A percentile compares a stretch with the other conserved stretches of the same genome.
These are phyloP conservation scores for Callipepla squamata DNA, from an alignment of 2,113 vertebrate genomes.

Conservation along the genomic window DNA sequence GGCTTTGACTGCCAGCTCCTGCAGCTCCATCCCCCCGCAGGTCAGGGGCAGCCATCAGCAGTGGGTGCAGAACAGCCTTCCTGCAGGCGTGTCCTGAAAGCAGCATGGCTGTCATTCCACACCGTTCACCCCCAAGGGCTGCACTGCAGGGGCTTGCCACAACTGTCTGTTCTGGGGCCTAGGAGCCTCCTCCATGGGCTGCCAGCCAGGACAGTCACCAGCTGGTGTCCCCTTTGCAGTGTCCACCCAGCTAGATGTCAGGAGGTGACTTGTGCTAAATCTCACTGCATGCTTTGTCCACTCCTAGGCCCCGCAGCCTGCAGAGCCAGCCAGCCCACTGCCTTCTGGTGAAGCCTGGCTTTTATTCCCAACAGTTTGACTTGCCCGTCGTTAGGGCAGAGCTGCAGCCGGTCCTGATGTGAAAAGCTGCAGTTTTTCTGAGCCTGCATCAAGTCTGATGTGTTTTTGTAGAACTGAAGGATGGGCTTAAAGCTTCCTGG, in stretches of 20 bases:
- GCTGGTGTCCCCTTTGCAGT: not conserved
- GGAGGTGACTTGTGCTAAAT: not conserved
- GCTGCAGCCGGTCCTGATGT: not conserved
- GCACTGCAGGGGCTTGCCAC: not conserved
- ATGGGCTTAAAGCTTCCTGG: not conserved
- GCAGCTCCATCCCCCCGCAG: not conserved
- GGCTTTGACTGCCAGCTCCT: not conserved
- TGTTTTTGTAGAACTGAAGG: no score
- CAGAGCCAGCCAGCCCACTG: not conserved
- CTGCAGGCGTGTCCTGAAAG: not conserved
- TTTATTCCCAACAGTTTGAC: no score
- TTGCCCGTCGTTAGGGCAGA: not conserved
- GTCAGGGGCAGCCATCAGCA: not conserved
- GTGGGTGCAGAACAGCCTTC: not conserved
- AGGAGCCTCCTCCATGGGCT: not conserved
- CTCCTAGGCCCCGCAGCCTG: not conserved
- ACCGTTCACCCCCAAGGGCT: not conserved
- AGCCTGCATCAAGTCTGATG: not conserved
- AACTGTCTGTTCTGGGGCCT: not conserved
- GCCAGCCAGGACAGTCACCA: not conserved
- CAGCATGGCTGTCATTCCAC: not conserved
- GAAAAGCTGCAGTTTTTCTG: not conserved
- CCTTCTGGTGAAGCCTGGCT: not conserved
- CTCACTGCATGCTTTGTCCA: not conserved
- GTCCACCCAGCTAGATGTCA: not conserved